Conservation (phyloP, 2,113 vertebrate genomes). For the Pachypanchax playfairii region DNA sequence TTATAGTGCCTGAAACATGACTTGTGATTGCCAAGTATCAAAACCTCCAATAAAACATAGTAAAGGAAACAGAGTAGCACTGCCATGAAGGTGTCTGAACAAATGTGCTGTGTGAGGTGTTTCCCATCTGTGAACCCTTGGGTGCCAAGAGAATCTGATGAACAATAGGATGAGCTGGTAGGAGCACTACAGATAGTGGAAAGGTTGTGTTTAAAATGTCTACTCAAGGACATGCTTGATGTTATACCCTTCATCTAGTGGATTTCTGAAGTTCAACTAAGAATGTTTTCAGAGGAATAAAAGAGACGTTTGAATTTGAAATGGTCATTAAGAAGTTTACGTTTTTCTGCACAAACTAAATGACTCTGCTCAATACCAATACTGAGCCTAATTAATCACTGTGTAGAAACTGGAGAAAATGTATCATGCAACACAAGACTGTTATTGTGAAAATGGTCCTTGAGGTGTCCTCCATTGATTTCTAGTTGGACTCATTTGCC, state of each 20-base stretch:
- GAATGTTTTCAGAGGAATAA: constrained; percentile 33
- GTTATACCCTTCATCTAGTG: constrained; percentile 5
- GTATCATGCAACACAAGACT: constrained; percentile 51
- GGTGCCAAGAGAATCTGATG: constrained; percentile 10
- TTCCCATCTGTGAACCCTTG: constrained; percentile 17
- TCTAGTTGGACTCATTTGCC: constrained; percentile 55
- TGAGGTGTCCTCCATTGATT: constrained; percentile 71
- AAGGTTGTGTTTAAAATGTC: constrained; percentile 17
- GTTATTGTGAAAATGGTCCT: constrained; percentile 63
- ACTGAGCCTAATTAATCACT: constrained; percentile 69
- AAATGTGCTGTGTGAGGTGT: constrained; percentile 18
- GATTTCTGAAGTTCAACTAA: constrained; percentile 18
- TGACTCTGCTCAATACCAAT: constrained; percentile 43
- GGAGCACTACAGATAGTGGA: background rate
- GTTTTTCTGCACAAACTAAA: constrained; percentile 56
- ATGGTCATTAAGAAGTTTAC: constrained; percentile 41
- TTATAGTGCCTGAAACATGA: background rate
- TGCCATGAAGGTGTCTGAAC: constrained; percentile 4
- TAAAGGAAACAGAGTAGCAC: background rate
- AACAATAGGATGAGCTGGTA: constrained; percentile 10
- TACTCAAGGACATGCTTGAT: constrained; percentile 13
- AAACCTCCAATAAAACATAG: background rate
- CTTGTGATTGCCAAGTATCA: background rate
- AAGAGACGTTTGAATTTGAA: constrained; percentile 42
- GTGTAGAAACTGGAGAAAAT: constrained; percentile 37